Conservation (phyloP, 1,140 invertebrate genomes). For the Frieseomelitta varia region DNA sequence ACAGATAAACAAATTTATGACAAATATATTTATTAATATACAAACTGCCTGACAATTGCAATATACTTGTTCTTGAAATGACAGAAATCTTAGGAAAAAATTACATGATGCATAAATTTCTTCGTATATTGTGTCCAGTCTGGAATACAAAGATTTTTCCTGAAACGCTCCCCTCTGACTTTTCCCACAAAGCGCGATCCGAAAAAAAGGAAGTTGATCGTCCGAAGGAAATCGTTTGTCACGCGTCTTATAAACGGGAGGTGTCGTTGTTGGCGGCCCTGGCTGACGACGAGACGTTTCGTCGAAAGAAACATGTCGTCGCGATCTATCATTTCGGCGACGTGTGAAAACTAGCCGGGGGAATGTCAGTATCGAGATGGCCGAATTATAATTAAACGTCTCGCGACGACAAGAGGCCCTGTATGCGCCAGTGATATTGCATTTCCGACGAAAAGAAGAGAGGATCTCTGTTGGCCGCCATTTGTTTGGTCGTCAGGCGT, state of each 20-base stretch:
- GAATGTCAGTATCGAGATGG: neutral
- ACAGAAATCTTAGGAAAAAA: too few relatives aligned
- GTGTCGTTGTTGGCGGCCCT: neutral
- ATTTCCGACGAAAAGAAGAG: slow-evolving; percentile 14
- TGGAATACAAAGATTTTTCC: neutral
- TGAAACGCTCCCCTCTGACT: neutral
- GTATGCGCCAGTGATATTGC: neutral
- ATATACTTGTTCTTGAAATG: too few relatives aligned
- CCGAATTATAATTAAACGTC: slow-evolving; percentile 32
- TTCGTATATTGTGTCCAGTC: too few relatives aligned
- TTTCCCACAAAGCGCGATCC: neutral
- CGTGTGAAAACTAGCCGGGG: neutral
- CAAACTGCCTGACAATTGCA: too few relatives aligned
- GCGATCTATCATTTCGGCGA: neutral
- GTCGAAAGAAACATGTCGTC: too few relatives aligned
- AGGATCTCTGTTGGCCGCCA: neutral
- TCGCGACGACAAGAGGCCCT: neutral
- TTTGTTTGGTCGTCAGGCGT: slow-evolving; percentile 4
- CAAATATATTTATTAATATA: too few relatives aligned
- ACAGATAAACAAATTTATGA: too few relatives aligned
- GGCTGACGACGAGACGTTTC: neutral
- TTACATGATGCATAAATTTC: too few relatives aligned
- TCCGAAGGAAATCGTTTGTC: neutral
- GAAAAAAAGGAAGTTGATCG: neutral
- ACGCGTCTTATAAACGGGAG: neutral